Evolutionary conservation across 1,140 invertebrate genomes (phyloP).

Genomic region (Macrotrachela quadricornifera): DNA sequence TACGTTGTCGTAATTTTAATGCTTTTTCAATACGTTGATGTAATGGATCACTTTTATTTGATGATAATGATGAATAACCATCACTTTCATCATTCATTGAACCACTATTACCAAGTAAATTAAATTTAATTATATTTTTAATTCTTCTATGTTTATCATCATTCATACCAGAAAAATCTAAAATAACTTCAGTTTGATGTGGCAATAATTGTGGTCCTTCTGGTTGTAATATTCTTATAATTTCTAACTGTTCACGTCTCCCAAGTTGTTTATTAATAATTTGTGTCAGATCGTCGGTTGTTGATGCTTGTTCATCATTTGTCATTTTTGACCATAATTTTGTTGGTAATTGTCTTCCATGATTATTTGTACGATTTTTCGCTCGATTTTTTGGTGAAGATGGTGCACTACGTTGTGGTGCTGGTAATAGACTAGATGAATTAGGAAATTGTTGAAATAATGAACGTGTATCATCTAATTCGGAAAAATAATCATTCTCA

Average conservation of each 20-base stretch:
- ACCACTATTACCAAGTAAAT: constrained; percentile 5
- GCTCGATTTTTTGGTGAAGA: no score
- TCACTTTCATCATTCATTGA: not conserved
- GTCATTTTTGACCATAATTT: constrained; percentile 2
- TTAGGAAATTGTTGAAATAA: no score
- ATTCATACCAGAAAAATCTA: constrained; percentile 1
- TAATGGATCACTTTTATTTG: constrained; percentile 10
- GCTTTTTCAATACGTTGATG: constrained; percentile 11
- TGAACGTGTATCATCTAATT: no score
- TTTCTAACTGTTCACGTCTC: constrained; percentile 18
- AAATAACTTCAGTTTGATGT: constrained; percentile 16
- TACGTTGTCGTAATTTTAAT: constrained; percentile 12
- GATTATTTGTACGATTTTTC: no score
- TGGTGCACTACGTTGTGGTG: no score
- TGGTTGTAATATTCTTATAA: constrained; percentile 19
- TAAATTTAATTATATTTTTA: constrained; percentile 4
- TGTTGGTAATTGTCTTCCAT: no score
- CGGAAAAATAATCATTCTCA: no score
- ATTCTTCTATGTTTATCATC: not conserved
- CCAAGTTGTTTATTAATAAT: constrained; percentile 19
- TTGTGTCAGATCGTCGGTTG: constrained; percentile 10
- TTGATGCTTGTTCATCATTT: not conserved
- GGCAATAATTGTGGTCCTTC: constrained; percentile 13
- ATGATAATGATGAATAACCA: not conserved
- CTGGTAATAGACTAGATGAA: no score